Evolutionary conservation across 2,797 vertebrate genomes (phyloP), one percentile per base, ranked within the genome.

Genomic region (Sylvilagus floridanus): DNA sequence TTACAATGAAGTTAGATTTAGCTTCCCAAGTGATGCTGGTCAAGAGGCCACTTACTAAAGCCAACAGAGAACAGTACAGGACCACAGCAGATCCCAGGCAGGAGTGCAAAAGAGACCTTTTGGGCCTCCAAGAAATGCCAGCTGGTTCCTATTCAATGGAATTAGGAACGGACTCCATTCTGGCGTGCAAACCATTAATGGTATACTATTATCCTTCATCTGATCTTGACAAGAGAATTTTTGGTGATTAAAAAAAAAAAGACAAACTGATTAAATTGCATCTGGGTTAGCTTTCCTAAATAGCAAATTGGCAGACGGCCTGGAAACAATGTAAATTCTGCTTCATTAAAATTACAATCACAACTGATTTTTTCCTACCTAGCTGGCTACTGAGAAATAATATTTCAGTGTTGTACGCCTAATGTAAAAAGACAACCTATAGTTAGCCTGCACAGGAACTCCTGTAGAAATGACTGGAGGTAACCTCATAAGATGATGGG

Each of bases 281-380:
- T 96, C 96, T 97, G 96, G 95, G 96, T 97, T 97, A 97, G 97
- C 97, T 97, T 98, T 98, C 92, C 95, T 97, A 97, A 98, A 95
- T 92, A 84, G 81, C 76, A 97, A 97, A 96, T 96, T 97, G 97
- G 97, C 96, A 97, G 93, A 94, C 84, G 97, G 95, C 97, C 97
- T 98, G 94, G 92, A 98, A 98, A 97, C 63, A 95, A 97, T 97
- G 89, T 97, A 98, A 98, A 96, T 97, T 98, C 94, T 97, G 84
- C 93, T 96, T 97, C 97, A 97, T 97, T 98, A 97, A 97, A 98
- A 97, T 95, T 96, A 92, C 57, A 97, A 97, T 97, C 96, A 96
- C 95, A 94, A 93, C 88, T 96, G 82, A 97, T 96, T 96, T 97
- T 98, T 96, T 89, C 93, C 89, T 96, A 96, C 97, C 97, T 96